Conservation (phyloP, 2,113 vertebrate species). For the Eclectus roratus region DNA sequence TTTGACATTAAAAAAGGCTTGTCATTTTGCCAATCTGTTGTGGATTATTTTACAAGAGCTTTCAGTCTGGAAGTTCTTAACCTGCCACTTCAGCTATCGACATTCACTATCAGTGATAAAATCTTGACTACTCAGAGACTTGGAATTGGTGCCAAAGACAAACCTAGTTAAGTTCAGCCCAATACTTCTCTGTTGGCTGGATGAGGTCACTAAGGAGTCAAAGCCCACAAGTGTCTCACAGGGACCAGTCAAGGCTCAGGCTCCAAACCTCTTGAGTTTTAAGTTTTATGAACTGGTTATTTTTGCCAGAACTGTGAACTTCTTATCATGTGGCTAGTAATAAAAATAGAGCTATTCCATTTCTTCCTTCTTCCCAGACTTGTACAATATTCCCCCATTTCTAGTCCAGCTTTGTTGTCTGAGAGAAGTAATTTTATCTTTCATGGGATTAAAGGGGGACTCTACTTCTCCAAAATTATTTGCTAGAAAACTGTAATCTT, state of each 20-base stretch:
- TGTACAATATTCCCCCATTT: not conserved
- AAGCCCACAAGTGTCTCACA: not conserved
- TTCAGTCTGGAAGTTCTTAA: constrained; percentile 12
- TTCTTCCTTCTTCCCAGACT: not conserved
- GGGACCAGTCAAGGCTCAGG: not conserved
- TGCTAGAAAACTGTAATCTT: not conserved
- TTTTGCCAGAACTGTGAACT: not conserved
- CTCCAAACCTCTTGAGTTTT: not conserved
- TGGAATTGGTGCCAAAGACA: constrained; percentile 19
- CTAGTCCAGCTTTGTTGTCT: not conserved
- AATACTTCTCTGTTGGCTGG: not conserved
- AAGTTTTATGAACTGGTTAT: constrained; percentile 13
- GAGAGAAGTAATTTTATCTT: not conserved
- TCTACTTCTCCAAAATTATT: not conserved
- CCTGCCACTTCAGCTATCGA: constrained; percentile 17
- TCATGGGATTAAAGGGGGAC: not conserved
- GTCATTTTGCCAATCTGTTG: not conserved
- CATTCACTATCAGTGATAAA: constrained; percentile 26
- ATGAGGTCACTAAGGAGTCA: constrained; percentile 10
- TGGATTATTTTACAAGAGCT: not conserved
- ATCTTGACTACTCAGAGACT: not conserved
- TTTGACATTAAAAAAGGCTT: not conserved
- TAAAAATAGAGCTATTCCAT: not conserved
- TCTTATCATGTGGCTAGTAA: not conserved
- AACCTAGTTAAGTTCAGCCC: not conserved